Conservation (phyloP, 2,113 vertebrate species). For the Sebastes fasciatus region DNA sequence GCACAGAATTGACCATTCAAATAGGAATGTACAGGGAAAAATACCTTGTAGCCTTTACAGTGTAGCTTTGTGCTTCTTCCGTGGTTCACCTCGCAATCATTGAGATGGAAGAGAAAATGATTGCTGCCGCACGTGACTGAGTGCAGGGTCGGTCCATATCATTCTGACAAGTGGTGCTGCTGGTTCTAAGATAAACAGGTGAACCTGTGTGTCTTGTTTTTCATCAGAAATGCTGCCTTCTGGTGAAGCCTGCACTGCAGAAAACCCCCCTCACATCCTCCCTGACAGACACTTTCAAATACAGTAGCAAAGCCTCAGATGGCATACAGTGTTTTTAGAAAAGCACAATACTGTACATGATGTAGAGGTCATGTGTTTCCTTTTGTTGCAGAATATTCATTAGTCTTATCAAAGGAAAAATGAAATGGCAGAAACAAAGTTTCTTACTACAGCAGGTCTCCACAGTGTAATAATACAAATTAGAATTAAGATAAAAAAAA, state of each 20-base stretch:
- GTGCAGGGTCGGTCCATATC: too few species aligned
- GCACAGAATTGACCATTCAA: neutral
- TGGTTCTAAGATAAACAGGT: neutral
- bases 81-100: neutral
- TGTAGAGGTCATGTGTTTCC: too few species aligned
- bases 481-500: neutral
- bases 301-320: too few species aligned
- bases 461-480: neutral
- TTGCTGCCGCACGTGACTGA: neutral
- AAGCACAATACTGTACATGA: neutral
- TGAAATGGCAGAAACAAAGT: neutral
- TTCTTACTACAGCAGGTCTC: neutral
- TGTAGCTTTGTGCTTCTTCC: neutral
- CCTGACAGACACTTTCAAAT: neutral
- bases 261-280: neutral
- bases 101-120: neutral
- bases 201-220: neutral
- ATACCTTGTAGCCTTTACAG: neutral
- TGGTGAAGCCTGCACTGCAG: too few species aligned
- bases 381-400: neutral
- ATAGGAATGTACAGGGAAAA: neutral
- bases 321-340: too few species aligned
- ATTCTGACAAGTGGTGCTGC: too few species aligned
- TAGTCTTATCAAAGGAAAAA: neutral
- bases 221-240: too few species aligned